Conservation (phyloP, 35 echinoderm and acorn worm species). For the Apostichopus parvimensis region DNA sequence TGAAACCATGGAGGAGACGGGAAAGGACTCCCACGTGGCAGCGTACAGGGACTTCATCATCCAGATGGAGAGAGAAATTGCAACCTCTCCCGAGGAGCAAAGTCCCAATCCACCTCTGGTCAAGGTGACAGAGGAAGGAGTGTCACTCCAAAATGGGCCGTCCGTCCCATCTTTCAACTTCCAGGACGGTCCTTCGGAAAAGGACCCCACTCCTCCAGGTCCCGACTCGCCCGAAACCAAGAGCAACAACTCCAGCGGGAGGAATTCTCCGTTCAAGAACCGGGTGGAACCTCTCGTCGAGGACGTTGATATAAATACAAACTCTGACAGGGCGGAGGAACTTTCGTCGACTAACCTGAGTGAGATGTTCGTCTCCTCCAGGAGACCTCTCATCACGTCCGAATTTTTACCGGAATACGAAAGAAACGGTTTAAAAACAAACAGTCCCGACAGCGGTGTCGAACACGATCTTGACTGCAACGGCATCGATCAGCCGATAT, state of each 20-base stretch:
- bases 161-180: background rate
- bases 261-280: conserved; percentile 62
- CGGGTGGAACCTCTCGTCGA: conserved; percentile 51
- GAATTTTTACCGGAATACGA: conserved; percentile 27
- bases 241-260: conserved; percentile 1
- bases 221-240: background rate
- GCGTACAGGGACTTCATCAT: conserved; percentile 68
- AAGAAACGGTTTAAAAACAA: conserved; percentile 46
- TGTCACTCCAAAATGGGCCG: too few species aligned
- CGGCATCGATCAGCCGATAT: conserved; percentile 32
- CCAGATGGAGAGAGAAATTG: conserved; percentile 69
- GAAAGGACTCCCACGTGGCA: conserved; percentile 60
- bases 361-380: conserved; percentile 16
- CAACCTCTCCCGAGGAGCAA: background rate
- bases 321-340: background rate
- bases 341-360: background rate
- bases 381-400: conserved; percentile 22
- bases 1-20: background rate
- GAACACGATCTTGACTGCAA: conserved; percentile 33
- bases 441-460: conserved; percentile 59
- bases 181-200: background rate
- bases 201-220: background rate
- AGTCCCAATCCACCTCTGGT: background rate
- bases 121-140: background rate
- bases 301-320: background rate